These are phyloP conservation scores for Sitophilus oryzae DNA, from an alignment of 1,140 invertebrate species.

Conservation along the genomic window DNA sequence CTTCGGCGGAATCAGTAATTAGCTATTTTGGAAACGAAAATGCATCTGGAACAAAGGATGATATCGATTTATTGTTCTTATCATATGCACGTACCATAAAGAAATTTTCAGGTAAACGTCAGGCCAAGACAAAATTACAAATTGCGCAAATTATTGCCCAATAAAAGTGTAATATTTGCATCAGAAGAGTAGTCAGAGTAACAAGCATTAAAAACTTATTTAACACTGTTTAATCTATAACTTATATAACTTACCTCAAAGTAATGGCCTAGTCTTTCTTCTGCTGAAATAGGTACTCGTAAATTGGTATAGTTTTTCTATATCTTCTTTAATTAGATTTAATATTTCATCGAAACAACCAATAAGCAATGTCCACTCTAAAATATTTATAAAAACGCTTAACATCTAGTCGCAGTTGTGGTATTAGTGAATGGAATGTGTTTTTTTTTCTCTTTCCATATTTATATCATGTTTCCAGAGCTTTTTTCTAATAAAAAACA, in stretches of 20 bases:
- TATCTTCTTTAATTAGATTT: slow-evolving; percentile 12
- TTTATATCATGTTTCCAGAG: slow-evolving; percentile 7
- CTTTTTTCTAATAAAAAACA: no score
- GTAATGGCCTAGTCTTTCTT: slow-evolving; percentile 15
- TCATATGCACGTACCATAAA: slow-evolving; percentile 9
- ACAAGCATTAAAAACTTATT: neutral
- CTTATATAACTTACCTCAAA: slow-evolving; percentile 7
- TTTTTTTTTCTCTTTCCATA: neutral
- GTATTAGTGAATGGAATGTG: slow-evolving; percentile 9
- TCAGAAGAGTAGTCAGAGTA: slow-evolving; percentile 7
- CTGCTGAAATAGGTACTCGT: slow-evolving; percentile 8
- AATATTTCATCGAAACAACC: slow-evolving; percentile 16
- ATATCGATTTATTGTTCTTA: slow-evolving; percentile 5
- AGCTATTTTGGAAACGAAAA: slow-evolving; percentile 5
- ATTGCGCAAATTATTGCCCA: slow-evolving; percentile 9
- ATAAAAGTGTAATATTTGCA: slow-evolving; percentile 3
- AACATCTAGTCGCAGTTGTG: neutral
- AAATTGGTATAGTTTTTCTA: slow-evolving; percentile 10
- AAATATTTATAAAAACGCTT: slow-evolving; percentile 17
- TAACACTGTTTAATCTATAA: slow-evolving; percentile 9
- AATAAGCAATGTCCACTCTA: neutral
- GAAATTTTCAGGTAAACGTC: slow-evolving; percentile 12
- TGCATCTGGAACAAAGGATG: slow-evolving; percentile 2
- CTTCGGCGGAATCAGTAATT: slow-evolving; percentile 4
- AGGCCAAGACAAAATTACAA: slow-evolving; percentile 11